These are phyloP conservation scores for Drosophila yooni DNA, from an alignment of 2,888 invertebrate genomes.

Conservation along the genomic window DNA sequence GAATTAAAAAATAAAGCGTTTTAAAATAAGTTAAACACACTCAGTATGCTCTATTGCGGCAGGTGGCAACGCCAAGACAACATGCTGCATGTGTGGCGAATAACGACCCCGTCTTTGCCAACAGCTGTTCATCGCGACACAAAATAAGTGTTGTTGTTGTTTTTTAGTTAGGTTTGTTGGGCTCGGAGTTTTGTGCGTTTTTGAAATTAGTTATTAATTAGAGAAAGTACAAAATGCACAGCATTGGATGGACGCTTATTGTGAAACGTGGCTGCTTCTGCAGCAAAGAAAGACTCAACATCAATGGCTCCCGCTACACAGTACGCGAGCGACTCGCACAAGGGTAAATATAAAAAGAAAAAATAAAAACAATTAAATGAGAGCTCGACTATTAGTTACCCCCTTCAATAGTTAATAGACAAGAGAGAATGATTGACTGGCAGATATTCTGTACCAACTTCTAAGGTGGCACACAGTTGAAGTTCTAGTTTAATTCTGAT, in stretches of 20 bases:
- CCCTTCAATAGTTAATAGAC: neutral
- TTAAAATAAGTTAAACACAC: conserved; percentile 22
- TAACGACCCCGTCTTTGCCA: conserved; percentile 46
- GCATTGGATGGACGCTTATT: conserved; percentile 89
- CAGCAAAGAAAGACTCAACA: conserved; percentile 89
- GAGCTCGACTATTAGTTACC: neutral
- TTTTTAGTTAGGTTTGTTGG: conserved; percentile 56
- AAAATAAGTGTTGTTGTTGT: conserved; percentile 41
- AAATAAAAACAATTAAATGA: conserved; percentile 1
- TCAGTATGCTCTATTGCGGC: neutral
- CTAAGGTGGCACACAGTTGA: neutral
- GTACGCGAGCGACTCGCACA: conserved; percentile 90
- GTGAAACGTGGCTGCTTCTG: conserved; percentile 92
- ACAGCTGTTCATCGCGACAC: conserved; percentile 50
- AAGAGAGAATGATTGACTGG: neutral
- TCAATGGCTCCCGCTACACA: conserved; percentile 90
- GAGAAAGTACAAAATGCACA: conserved; percentile 86
- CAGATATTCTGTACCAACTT: neutral
- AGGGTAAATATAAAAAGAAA: conserved; percentile 86
- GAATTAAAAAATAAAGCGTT: conserved; percentile 27
- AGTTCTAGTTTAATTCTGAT: neutral
- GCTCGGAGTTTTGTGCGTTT: conserved; percentile 55
- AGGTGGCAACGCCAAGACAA: conserved; percentile 57
- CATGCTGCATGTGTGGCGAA: conserved; percentile 30
- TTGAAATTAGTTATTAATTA: conserved; percentile 48